Percentiles rank a stretch among this genome's conserved stretches.
Conservation (phyloP, 2,113 vertebrate species). For the Alouatta palliata region DNA sequence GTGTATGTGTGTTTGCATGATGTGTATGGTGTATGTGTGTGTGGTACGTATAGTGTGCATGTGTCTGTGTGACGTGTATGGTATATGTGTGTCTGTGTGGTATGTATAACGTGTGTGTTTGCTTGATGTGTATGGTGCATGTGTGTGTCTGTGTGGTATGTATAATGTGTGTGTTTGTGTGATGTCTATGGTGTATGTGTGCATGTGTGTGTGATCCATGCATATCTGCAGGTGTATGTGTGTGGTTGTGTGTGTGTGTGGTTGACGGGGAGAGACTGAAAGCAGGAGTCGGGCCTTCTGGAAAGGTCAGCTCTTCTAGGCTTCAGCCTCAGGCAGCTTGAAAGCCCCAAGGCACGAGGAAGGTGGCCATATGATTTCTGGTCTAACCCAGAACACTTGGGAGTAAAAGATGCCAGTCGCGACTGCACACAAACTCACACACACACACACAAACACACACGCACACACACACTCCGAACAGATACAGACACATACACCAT, state of each 20-base stretch:
- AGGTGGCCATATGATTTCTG: accelerated
- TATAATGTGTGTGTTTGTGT: too few relatives aligned
- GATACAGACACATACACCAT: too few relatives aligned
- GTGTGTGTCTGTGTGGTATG: background rate
- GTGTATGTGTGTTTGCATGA: too few relatives aligned
- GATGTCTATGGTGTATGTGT: background rate
- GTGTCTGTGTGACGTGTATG: background rate
- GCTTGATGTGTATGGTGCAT: background rate
- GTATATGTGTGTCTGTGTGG: background rate
- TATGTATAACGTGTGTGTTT: too few relatives aligned
- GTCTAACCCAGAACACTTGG: too few relatives aligned
- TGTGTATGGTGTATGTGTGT: background rate
- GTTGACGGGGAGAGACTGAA: background rate
- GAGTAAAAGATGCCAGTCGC: accelerated
- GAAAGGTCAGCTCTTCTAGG: background rate
- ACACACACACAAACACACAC: too few relatives aligned
- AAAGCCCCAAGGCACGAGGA: accelerated
- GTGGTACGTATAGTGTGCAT: too few relatives aligned
- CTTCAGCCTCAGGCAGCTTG: background rate
- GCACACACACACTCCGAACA: too few relatives aligned
- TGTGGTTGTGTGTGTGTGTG: background rate
- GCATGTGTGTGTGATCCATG: background rate
- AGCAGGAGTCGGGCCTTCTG: background rate
- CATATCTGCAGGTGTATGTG: background rate
- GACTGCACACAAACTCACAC: too few relatives aligned